A percentile compares a stretch with the other conserved stretches of the same genome.
These are phyloP conservation scores for Drosophila subobscura DNA, from an alignment of 1,140 invertebrate species.

Conservation along the genomic window DNA sequence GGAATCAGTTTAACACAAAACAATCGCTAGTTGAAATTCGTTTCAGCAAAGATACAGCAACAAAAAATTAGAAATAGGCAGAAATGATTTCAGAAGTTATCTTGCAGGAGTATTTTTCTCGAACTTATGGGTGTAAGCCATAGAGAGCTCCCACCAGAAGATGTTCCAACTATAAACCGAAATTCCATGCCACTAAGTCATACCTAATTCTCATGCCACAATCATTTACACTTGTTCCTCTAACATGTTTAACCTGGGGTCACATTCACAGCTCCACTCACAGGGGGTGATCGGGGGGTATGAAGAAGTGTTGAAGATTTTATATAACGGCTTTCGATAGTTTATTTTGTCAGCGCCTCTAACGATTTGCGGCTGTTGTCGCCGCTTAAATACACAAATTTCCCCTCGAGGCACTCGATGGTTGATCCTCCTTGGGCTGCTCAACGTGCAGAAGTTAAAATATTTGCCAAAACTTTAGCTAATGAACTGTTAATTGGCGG, in stretches of 20 bases:
- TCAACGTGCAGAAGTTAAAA: slow-evolving; percentile 48
- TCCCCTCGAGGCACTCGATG: slow-evolving; percentile 16
- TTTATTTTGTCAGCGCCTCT: slow-evolving; percentile 34
- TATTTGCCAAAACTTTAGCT: slow-evolving; percentile 68
- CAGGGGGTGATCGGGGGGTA: neutral
- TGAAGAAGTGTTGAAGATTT: slow-evolving; percentile 36
- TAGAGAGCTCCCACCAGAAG: too few relatives aligned
- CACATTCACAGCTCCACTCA: slow-evolving; percentile 21
- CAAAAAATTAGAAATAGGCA: too few relatives aligned
- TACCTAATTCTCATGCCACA: too few relatives aligned
- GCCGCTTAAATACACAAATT: slow-evolving; percentile 38
- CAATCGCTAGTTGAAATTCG: too few relatives aligned
- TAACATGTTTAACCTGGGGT: neutral
- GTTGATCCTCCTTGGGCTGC: slow-evolving; percentile 6
- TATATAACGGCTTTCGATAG: slow-evolving; percentile 71
- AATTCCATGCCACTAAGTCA: too few relatives aligned
- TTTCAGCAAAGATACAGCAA: too few relatives aligned
- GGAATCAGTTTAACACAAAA: too few relatives aligned
- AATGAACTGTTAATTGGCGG: slow-evolving; percentile 78
- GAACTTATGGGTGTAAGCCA: too few relatives aligned
- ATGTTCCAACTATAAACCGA: too few relatives aligned
- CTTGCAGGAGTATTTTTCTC: too few relatives aligned
- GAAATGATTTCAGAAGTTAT: too few relatives aligned
- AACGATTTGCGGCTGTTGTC: slow-evolving; percentile 12
- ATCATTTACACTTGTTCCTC: too few relatives aligned